A percentile compares a stretch with the other conserved stretches of the same genome.
These are phyloP conservation scores for Sphaerophoria rueppellii DNA, from an alignment of 2,888 invertebrate genomes.

Conservation along the genomic window DNA sequence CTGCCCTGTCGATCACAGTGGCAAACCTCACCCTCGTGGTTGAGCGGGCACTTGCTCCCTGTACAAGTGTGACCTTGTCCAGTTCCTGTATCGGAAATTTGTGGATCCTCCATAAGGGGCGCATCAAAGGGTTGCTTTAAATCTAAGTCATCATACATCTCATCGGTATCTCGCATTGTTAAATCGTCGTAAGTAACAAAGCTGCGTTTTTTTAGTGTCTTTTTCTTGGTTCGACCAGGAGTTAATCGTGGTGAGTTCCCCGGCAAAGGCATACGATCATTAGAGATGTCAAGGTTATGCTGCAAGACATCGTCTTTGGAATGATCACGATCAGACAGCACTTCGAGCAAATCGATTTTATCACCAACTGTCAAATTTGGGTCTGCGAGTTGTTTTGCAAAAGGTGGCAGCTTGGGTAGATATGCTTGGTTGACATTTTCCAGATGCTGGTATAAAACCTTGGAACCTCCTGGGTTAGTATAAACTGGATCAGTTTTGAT, in stretches of 20 bases:
- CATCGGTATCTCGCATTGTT: constrained; percentile 65
- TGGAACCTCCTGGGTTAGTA: not conserved
- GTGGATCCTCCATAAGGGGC: constrained; percentile 50
- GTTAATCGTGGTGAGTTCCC: not conserved
- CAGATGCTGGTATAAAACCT: constrained; percentile 31
- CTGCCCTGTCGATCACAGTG: constrained; percentile 39
- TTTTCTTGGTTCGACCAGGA: not conserved
- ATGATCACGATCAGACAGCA: constrained; percentile 51
- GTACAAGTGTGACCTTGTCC: constrained; percentile 17
- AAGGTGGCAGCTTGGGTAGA: constrained; percentile 60
- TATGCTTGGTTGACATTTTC: constrained; percentile 41
- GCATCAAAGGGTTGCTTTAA: constrained; percentile 17
- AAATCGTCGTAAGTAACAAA: constrained; percentile 73
- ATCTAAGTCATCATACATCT: constrained; percentile 64
- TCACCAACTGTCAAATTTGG: constrained; percentile 69
- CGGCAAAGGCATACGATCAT: constrained; percentile 33
- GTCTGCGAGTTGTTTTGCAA: constrained; percentile 65
- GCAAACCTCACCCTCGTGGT: constrained; percentile 10
- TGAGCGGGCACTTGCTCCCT: constrained; percentile 30
- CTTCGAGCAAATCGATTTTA: constrained; percentile 71
- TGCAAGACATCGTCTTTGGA: constrained; percentile 31
- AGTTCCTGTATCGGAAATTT: constrained; percentile 9
- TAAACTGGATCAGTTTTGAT: not conserved
- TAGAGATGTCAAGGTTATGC: constrained; percentile 62
- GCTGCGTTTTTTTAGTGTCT: constrained; percentile 58